Conservation (phyloP, 1,140 invertebrate genomes). For the Bombus superbus region DNA sequence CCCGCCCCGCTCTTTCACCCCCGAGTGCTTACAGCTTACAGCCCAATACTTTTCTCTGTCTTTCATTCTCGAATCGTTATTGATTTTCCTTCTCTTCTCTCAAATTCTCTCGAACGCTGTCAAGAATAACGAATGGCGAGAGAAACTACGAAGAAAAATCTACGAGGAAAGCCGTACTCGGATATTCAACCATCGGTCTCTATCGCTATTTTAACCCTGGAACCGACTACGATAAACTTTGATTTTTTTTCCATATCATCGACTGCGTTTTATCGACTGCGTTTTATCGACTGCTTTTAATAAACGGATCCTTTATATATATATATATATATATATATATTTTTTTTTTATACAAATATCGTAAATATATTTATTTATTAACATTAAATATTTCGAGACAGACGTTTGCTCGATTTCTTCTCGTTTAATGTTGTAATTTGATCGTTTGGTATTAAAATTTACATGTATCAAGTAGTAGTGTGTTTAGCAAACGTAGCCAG, state of each 20-base stretch:
- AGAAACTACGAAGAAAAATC: background rate
- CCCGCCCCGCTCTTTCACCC: constrained; percentile 35
- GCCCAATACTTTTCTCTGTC: constrained; percentile 37
- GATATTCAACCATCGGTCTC: no score
- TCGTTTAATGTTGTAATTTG: background rate
- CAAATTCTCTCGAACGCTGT: constrained; percentile 15
- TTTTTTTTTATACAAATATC: no score
- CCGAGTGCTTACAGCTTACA: background rate
- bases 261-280: background rate
- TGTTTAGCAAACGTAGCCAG: background rate
- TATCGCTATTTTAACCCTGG: background rate
- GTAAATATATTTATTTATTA: no score
- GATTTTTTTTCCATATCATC: background rate
- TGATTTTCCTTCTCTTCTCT: constrained; percentile 22
- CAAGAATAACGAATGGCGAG: constrained; percentile 21
- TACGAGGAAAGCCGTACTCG: background rate
- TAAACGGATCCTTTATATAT: no score
- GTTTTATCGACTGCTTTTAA: background rate
- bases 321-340: no score
- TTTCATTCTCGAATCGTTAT: constrained; percentile 19
- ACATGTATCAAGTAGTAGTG: background rate
- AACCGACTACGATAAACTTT: background rate
- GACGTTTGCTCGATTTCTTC: no score
- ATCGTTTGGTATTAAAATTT: background rate
- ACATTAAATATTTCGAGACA: background rate